Evolutionary conservation across 2,113 vertebrate species (phyloP), one percentile per base, ranked within the genome.

Genomic region (Pelecanoides urinatrix): DNA sequence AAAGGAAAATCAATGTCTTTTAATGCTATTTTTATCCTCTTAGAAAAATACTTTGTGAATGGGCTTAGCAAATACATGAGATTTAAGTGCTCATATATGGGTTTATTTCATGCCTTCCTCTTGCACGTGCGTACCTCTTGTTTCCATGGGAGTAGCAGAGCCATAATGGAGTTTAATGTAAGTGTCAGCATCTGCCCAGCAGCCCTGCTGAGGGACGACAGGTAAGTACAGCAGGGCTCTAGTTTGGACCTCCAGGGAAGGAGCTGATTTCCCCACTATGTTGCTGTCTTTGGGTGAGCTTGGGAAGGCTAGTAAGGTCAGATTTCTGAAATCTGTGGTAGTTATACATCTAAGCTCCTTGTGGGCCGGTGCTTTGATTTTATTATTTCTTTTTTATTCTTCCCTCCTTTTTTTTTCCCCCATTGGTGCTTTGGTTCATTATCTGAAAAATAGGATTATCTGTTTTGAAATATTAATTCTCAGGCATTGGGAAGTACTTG

Each of bases 41-140:
- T 45, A 71, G 72, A 84, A 77, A 83, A 90, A 61, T 34, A 44
- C 50, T 70, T 76, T n/a, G 8, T 86, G 80, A 94, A 65, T 61
- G 70, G 32, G 32, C 20, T 5, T 49, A 34, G 49, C 13, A 55
- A 89, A 26, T 89, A 32, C 8, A 9, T 32, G 58, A 87, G 36
- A 34, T 59, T 49, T 65, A 8, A 30, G 0, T 68, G 17, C 22
- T 86, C 0, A 0, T 8, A 3, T 30, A 4, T 26, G 40, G n/a
- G 6, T 67, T 23, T 7, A 0, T 42, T 75, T 77, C 18, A 10
- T 18, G 5, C 38, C 56, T 71, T 50, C 68, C 59, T 92, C 21
- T 3, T 30, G 13, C 20, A 22, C 0, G 0, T 44, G 3, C 1
- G 0, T 11, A 11, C 16, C 6, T 42, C 80, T 68, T 67, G 6